Conservation (phyloP, 2,888 invertebrate genomes). For the Idaea aversata region DNA sequence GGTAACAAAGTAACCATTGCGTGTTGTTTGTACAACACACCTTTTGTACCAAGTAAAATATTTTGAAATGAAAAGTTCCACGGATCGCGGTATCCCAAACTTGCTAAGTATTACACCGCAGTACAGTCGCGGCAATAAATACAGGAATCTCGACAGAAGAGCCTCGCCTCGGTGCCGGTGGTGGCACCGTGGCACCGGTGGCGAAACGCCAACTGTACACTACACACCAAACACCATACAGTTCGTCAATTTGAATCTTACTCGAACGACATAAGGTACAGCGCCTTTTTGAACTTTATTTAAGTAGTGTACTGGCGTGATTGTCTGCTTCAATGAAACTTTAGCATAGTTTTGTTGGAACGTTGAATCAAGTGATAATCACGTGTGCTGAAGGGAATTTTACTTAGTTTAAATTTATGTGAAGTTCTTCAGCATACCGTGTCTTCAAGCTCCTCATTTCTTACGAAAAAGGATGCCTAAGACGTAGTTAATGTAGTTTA, state of each 20-base stretch:
- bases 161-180: neutral
- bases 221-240: neutral
- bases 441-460: neutral
- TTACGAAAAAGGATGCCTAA: neutral
- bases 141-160: neutral
- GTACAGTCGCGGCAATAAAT: neutral
- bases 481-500: neutral
- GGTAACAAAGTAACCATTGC: neutral
- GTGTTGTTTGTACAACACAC: neutral
- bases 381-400: neutral
- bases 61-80: slow-evolving; percentile 1
- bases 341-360: neutral
- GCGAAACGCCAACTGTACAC: neutral
- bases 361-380: slow-evolving; percentile 1
- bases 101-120: neutral
- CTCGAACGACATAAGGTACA: neutral
- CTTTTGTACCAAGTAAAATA: neutral
- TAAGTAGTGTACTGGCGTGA: neutral
- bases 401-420: neutral
- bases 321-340: slow-evolving; percentile 1
- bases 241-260: neutral
- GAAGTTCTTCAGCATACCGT: neutral
- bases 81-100: neutral
- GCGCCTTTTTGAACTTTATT: neutral
- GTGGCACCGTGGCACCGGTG: neutral